Conservation (phyloP, 2,888 invertebrate genomes). For the Cenopis cana region DNA sequence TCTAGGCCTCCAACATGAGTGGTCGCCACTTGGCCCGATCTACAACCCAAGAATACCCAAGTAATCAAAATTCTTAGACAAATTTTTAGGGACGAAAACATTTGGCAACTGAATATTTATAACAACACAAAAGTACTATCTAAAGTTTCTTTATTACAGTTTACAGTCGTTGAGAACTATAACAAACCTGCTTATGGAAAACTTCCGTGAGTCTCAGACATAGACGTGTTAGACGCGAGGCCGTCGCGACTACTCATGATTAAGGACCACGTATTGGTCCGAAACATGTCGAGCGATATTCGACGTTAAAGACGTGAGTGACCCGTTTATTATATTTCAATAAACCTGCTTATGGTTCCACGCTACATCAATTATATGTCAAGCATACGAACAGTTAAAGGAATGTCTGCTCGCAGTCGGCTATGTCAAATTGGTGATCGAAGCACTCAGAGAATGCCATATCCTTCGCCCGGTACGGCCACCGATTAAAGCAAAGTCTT, state of each 20-base stretch:
- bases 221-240: too few relatives aligned
- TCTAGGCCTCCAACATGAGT: too few relatives aligned
- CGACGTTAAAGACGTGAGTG: too few relatives aligned
- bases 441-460: conserved; percentile 44
- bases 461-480: conserved; percentile 49
- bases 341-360: conserved; percentile 5
- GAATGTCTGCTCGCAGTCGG: conserved; percentile 19
- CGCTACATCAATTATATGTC: conserved; percentile 15
- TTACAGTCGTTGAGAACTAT: conserved; percentile 9
- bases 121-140: neutral
- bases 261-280: too few relatives aligned
- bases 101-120: neutral
- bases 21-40: too few relatives aligned
- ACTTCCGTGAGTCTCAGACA: too few relatives aligned
- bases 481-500: conserved; percentile 41
- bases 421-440: conserved; percentile 48
- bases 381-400: conserved; percentile 10
- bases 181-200: too few relatives aligned
- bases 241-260: too few relatives aligned
- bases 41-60: too few relatives aligned
- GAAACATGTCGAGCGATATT: too few relatives aligned
- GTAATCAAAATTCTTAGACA: neutral
- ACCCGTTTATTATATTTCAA: too few relatives aligned
- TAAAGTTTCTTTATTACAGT: neutral
- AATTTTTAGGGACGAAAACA: neutral